A percentile compares a stretch with the other conserved stretches of the same genome.
phyloP scores from a whole-genome alignment of 2,888 invertebrate species.

The Plutella xylostella region DNA sequence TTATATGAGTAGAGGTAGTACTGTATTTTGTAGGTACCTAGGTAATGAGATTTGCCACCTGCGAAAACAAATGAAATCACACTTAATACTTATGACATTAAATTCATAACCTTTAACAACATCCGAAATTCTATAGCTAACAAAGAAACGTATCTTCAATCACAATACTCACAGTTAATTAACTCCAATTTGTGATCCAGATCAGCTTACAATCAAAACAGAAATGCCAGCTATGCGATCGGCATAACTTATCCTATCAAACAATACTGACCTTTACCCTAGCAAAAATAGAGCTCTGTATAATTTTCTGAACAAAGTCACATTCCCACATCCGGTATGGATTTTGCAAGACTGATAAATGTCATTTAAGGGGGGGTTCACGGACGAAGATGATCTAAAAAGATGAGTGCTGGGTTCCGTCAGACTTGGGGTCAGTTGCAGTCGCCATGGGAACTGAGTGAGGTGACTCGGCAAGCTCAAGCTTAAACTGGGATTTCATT shows the following conservation, averaged over 20 bases:
- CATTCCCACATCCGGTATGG: background rate
- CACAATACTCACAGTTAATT: background rate
- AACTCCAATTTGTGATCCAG: background rate
- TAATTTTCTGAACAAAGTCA: background rate
- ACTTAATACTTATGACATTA: too few species aligned
- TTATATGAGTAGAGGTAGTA: too few species aligned
- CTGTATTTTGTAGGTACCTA: too few species aligned
- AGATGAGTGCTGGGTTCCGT: slow-evolving; percentile 6
- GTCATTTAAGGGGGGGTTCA: background rate
- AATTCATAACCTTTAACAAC: too few species aligned
- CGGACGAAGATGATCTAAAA: slow-evolving; percentile 6
- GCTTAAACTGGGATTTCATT: slow-evolving; percentile 25
- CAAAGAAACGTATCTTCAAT: background rate
- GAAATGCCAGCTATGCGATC: background rate
- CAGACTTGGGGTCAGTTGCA: slow-evolving; percentile 28
- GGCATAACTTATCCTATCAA: background rate
- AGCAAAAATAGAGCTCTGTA: too few species aligned
- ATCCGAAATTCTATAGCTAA: background rate
- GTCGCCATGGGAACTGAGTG: slow-evolving; percentile 41
- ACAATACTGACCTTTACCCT: background rate
- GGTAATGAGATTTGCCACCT: too few species aligned
- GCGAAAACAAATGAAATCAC: too few species aligned
- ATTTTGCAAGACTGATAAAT: background rate
- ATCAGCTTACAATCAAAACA: background rate
- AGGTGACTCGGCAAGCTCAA: slow-evolving; percentile 27